Percentiles rank a stretch among this genome's conserved stretches.
phyloP scores from a whole-genome alignment of 2,888 invertebrate species.

The Vandiemenella viatica region DNA sequence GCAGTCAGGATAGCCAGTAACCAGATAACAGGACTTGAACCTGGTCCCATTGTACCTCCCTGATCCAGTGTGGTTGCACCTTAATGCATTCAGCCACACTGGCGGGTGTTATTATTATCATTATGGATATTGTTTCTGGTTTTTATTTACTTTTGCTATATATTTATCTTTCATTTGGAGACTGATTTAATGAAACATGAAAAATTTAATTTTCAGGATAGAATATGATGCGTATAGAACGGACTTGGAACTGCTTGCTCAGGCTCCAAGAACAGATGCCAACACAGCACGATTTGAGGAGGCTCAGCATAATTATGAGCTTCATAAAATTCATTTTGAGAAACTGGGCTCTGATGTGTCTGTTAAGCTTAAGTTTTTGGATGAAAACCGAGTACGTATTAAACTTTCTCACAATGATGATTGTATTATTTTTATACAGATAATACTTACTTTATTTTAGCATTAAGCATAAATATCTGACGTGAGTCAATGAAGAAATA shows the following conservation, averaged over 20 bases:
- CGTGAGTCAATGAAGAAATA: too few species aligned
- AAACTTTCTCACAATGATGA: too few species aligned
- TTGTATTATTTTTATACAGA: too few species aligned
- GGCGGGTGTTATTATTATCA: background rate
- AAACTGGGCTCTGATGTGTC: conserved; percentile 83
- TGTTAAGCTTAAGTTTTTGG: conserved; percentile 88
- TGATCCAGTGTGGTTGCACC: too few species aligned
- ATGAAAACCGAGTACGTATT: conserved; percentile 79
- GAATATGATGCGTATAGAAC: conserved; percentile 96
- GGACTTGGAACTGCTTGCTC: conserved; percentile 73
- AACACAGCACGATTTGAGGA: conserved; percentile 53
- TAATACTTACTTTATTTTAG: too few species aligned
- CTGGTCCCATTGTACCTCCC: too few species aligned
- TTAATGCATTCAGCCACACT: too few species aligned
- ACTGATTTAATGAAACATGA: background rate
- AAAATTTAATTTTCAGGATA: conserved; percentile 41
- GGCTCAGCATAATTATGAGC: conserved; percentile 64
- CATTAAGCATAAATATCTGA: too few species aligned
- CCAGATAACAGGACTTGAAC: too few species aligned
- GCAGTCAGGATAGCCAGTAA: too few species aligned
- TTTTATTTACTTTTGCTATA: background rate
- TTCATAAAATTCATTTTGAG: conserved; percentile 82
- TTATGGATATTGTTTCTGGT: background rate
- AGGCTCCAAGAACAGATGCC: conserved; percentile 39
- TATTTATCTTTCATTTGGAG: too few species aligned